Conservation (phyloP, 2,797 vertebrate species). For the Dermochelys coriacea region DNA sequence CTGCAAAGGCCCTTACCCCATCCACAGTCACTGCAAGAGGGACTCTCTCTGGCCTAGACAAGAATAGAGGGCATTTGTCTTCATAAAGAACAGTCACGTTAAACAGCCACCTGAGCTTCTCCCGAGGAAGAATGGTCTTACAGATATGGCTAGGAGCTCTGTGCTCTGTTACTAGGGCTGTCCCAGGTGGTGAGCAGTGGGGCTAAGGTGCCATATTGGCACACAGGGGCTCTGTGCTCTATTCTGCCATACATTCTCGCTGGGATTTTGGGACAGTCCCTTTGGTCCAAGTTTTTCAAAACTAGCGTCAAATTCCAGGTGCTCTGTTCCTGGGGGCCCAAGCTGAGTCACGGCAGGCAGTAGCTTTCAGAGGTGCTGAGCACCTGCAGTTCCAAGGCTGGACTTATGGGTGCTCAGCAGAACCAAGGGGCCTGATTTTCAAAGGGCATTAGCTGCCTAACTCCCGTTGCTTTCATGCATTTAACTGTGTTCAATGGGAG, state of each 20-base stretch:
- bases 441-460: background rate
- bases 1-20: background rate
- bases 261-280: background rate
- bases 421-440: background rate
- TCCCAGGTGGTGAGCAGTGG: background rate
- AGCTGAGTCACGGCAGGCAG: too few species aligned
- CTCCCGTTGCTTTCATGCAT: rapidly evolving
- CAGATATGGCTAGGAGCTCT: background rate
- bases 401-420: background rate
- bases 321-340: background rate
- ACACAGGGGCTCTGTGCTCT: background rate
- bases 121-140: background rate
- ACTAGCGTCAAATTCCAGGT: background rate
- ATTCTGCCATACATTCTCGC: background rate
- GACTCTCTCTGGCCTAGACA: background rate
- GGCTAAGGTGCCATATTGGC: too few species aligned
- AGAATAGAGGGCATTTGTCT: background rate
- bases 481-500: background rate
- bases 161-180: background rate
- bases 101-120: background rate
- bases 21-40: background rate
- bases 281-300: background rate
- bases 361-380: background rate
- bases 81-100: background rate
- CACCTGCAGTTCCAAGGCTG: rapidly evolving